Conservation (phyloP, 1,140 invertebrate genomes). For the Aethina tumida region DNA sequence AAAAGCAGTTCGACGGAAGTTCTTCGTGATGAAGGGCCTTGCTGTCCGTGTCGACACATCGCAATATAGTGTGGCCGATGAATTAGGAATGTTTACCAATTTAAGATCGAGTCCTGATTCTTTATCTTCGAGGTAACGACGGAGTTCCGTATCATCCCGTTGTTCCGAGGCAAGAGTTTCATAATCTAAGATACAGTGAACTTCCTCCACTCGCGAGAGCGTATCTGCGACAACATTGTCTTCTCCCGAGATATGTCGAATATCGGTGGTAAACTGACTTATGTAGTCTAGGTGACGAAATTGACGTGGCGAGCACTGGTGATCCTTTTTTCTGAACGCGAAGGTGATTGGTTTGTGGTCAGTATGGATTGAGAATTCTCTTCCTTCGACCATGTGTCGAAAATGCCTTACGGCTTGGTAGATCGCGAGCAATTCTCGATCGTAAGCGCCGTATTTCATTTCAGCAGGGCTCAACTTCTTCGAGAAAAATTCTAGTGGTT, state of each 20-base stretch:
- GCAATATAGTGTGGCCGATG: too few relatives aligned
- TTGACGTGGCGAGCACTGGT: constrained; percentile 25
- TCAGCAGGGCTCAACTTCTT: constrained; percentile 29
- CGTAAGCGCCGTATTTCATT: constrained; percentile 34
- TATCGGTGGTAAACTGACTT: constrained; percentile 30
- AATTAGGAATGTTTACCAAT: too few relatives aligned
- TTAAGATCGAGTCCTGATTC: too few relatives aligned
- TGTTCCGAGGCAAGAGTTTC: constrained; percentile 4
- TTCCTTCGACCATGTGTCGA: constrained; percentile 25
- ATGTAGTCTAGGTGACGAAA: constrained; percentile 28
- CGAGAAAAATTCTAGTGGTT: constrained; percentile 18
- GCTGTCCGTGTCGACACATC: too few relatives aligned
- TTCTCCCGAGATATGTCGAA: constrained; percentile 28
- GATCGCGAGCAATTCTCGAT: constrained; percentile 39
- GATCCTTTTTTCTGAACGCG: constrained; percentile 25
- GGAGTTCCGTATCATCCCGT: too few relatives aligned
- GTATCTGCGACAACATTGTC: constrained; percentile 28
- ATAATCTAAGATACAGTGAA: constrained; percentile 19
- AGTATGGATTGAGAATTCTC: constrained; percentile 29
- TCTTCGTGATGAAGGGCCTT: too few relatives aligned
- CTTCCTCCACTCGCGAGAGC: constrained; percentile 23
- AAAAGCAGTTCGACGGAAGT: too few relatives aligned
- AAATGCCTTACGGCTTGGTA: constrained; percentile 33
- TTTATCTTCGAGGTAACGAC: too few relatives aligned
- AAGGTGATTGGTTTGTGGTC: constrained; percentile 36